These are phyloP conservation scores for Phoronis australis DNA, from an alignment of 2,888 invertebrate genomes.

Conservation along the genomic window DNA sequence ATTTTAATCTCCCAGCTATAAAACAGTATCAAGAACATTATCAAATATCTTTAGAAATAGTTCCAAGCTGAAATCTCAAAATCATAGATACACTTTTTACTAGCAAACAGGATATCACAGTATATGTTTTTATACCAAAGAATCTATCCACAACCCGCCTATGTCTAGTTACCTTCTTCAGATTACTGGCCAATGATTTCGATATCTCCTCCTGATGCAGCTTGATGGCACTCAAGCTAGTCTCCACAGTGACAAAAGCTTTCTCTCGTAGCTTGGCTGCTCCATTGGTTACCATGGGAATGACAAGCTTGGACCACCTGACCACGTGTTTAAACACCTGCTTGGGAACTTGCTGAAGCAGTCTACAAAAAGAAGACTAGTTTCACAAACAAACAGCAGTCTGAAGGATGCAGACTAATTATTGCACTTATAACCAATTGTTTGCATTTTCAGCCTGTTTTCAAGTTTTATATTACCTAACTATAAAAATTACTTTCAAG, in stretches of 20 bases:
- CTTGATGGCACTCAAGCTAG: constrained; percentile 12
- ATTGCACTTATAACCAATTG: neutral
- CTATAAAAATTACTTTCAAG: too few relatives aligned
- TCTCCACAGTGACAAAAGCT: constrained; percentile 23
- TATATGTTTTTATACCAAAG: neutral
- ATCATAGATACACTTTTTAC: neutral
- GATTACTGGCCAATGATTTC: constrained; percentile 18
- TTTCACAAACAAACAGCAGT: neutral
- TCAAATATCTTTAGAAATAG: neutral
- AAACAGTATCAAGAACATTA: neutral
- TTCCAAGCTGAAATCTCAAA: too few relatives aligned
- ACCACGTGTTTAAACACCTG: constrained; percentile 20
- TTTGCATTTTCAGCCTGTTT: neutral
- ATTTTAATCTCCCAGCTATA: neutral
- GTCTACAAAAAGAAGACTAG: constrained; percentile 16
- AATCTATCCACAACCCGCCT: neutral
- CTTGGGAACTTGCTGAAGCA: constrained; percentile 28
- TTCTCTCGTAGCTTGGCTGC: constrained; percentile 30
- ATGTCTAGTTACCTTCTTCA: constrained; percentile 31
- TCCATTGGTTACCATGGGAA: constrained; percentile 25
- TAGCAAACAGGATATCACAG: neutral
- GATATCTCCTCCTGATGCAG: constrained; percentile 19
- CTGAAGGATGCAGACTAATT: neutral
- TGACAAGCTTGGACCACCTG: constrained; percentile 29
- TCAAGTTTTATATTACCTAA: neutral